A percentile compares a stretch with the other conserved stretches of the same genome.
phyloP scores from a whole-genome alignment of 2,797 vertebrate genomes.

The Adelosebastes latens region DNA sequence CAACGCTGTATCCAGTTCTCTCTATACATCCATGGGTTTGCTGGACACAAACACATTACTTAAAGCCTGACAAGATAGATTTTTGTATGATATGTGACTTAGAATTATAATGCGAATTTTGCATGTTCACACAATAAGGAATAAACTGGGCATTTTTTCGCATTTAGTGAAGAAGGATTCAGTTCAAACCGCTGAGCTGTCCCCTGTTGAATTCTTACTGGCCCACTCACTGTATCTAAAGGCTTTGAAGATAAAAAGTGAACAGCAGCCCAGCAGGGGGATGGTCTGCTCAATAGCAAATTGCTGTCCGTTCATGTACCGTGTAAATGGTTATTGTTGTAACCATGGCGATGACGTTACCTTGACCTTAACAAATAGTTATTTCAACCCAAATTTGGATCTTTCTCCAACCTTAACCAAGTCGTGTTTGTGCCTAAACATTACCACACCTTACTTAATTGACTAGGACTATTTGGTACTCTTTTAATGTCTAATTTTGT shows the following conservation, averaged over 20 bases:
- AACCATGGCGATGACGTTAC: background rate
- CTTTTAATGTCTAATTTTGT: background rate
- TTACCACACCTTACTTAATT: background rate
- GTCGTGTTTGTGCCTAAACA: background rate
- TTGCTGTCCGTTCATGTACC: slow-evolving; percentile 44
- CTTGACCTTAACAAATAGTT: background rate
- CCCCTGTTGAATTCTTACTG: background rate
- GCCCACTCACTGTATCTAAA: background rate
- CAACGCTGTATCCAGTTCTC: too few species aligned
- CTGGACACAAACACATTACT: too few species aligned
- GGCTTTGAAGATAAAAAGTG: slow-evolving; percentile 8
- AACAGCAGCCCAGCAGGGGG: slow-evolving; percentile 25
- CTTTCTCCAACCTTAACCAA: background rate
- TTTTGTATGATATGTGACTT: too few species aligned
- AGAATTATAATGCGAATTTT: background rate
- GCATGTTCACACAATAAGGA: background rate
- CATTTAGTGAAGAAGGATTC: background rate
- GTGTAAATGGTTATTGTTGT: slow-evolving; percentile 41
- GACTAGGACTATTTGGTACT: background rate
- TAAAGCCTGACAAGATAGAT: too few species aligned
- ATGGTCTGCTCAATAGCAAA: slow-evolving; percentile 36
- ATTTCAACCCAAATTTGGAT: background rate
- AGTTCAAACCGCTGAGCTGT: background rate
- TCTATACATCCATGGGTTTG: too few species aligned
- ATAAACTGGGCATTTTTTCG: background rate